Percentiles rank a stretch among this genome's conserved stretches.
Evolutionary conservation across 2,113 vertebrate species (phyloP).

Genomic region (Dicrurus megarhynchus): DNA sequence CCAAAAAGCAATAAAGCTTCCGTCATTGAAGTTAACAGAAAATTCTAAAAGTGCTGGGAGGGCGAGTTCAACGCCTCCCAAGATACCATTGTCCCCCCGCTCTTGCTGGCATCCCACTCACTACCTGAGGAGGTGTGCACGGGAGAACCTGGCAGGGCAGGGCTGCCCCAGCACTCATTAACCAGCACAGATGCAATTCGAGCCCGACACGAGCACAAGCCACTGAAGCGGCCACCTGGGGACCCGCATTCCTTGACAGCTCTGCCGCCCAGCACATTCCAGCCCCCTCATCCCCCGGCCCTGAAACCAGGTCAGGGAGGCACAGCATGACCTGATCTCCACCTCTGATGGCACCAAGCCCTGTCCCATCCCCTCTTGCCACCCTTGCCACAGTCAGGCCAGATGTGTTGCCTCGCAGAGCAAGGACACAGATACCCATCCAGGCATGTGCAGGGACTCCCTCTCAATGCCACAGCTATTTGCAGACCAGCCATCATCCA

Average conservation of each 20-base stretch:
- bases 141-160: not conserved
- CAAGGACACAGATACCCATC: not conserved
- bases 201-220: not conserved
- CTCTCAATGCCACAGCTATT: not conserved
- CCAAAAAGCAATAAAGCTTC: not conserved
- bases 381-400: not conserved
- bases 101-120: not conserved
- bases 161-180: conserved; percentile 1
- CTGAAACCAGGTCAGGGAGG: conserved; percentile 12
- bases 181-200: conserved; percentile 1
- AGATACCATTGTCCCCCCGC: not conserved
- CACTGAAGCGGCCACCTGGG: not conserved
- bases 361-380: not conserved
- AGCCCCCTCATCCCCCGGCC: not conserved
- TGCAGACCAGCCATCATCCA: not conserved
- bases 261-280: not conserved
- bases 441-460: not conserved
- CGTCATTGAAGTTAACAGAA: not conserved
- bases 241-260: conserved; percentile 35
- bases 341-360: conserved; percentile 34
- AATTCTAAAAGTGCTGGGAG: not conserved
- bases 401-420: rapidly evolving
- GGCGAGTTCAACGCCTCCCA: not conserved
- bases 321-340: conserved; percentile 48
- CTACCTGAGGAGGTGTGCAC: not conserved